These are phyloP conservation scores for Romanogobio albipinnatus DNA, from an alignment of 2,113 vertebrate species.

Conservation along the genomic window DNA sequence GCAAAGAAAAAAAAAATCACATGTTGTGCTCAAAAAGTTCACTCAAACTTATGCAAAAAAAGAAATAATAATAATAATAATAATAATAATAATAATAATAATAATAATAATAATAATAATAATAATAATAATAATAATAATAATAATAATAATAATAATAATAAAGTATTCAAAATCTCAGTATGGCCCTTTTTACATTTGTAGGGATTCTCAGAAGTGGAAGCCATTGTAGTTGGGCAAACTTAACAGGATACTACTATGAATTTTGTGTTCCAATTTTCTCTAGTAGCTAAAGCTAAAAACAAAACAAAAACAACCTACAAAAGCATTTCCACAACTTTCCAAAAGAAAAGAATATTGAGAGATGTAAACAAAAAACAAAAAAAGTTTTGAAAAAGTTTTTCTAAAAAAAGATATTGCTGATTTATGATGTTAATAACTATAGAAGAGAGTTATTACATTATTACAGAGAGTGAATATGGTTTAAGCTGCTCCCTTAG, in stretches of 20 bases:
- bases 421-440: not conserved
- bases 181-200: not conserved
- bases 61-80: no score
- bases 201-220: not conserved
- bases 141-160: not conserved
- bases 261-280: not conserved
- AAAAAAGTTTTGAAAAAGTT: no score
- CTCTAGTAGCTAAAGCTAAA: not conserved
- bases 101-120: no score
- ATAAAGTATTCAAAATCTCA: not conserved
- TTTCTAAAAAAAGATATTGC: no score
- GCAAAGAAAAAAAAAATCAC: not conserved
- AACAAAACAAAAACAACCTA: not conserved
- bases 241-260: not conserved
- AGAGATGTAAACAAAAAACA: no score
- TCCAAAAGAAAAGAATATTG: no score
- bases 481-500: not conserved
- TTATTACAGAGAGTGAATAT: not conserved
- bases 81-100: no score
- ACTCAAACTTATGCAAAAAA: not conserved
- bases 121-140: no score
- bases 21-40: not conserved
- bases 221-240: not conserved
- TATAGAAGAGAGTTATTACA: not conserved
- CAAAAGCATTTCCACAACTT: not conserved